Base-by-base conservation (phyloP, 2,113 vertebrate genomes). In the Microtus oregoni region DNA sequence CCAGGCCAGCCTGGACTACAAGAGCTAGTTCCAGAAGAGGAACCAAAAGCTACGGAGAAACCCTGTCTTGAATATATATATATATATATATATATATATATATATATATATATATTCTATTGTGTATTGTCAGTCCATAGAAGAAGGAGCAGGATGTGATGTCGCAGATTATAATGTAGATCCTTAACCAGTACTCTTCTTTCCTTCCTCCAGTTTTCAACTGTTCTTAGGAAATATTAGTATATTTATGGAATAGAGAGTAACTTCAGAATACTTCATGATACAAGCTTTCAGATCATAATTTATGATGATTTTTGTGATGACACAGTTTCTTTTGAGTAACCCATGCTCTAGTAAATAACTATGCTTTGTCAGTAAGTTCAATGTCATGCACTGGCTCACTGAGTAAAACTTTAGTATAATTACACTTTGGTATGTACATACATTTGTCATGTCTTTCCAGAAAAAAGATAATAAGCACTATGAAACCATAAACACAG, bases 321-420 rank as follows among this genome's bases (percentile, higher is more conserved):
- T 65, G 58, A 85, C 15, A 65, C 26, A 85, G 44, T 14, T 65
- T 30, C 15, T 44, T 85, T 65, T 15, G 38, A 44, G 13, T 65
- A 41, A 17, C 14, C 14, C 14, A 22, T 50, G 30, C 2, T 50
- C 28, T 13, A 17, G 55, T 63, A 83, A 41, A 63, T 41, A 83
- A 41, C 6, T 58, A 58, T 58, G 58, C 58, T 58, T 58, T 58
- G 5, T 30, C 41, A 17, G 17, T 32, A 67, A 44, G 17, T 12
- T 30, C 41, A 47, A 9, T 44, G 19, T 7, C 26, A 22, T 17
- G 10, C 26, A 17, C 58, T 7, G 0, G 4, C 32, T 67, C 38
- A 30, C 2, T 0, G 3, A 47, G n/a, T 67, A 67, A 17, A 9
- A 47, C 12, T 47, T 20, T 12, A 2, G 17, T 47, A 10, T 15